Evolutionary conservation across 2,888 invertebrate genomes (phyloP).

Genomic region (Platycheirus albimanus): DNA sequence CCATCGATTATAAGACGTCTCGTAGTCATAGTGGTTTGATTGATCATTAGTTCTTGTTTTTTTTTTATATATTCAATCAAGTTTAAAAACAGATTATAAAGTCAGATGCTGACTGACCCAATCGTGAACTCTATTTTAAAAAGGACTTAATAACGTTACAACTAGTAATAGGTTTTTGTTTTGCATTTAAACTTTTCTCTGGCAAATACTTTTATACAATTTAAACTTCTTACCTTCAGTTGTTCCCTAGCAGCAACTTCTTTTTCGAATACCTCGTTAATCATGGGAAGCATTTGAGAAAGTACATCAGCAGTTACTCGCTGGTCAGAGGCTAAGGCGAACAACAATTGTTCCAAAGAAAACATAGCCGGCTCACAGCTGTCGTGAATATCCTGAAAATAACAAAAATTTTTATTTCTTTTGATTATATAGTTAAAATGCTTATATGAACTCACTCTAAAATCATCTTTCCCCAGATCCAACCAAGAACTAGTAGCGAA

Average conservation of each 20-base stretch:
- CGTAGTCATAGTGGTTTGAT: too few species aligned
- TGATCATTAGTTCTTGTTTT: too few species aligned
- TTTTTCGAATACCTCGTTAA: slow-evolving; percentile 83
- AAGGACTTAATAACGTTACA: too few species aligned
- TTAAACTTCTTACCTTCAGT: slow-evolving; percentile 84
- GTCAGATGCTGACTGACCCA: too few species aligned
- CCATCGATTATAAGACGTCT: too few species aligned
- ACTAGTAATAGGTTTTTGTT: too few species aligned
- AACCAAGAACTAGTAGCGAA: slow-evolving; percentile 93
- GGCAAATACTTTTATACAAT: too few species aligned
- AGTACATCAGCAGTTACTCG: slow-evolving; percentile 86
- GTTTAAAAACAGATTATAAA: too few species aligned
- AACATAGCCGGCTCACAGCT: slow-evolving; percentile 96
- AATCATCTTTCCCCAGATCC: slow-evolving; percentile 87
- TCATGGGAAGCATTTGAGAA: slow-evolving; percentile 86
- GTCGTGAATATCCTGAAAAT: slow-evolving; percentile 90
- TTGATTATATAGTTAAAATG: too few species aligned
- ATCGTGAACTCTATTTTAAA: too few species aligned
- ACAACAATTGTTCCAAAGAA: slow-evolving; percentile 91
- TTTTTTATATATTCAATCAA: too few species aligned
- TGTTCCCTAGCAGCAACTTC: slow-evolving; percentile 87
- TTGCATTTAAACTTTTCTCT: too few species aligned
- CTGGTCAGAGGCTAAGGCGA: slow-evolving; percentile 88
- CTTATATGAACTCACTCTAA: slow-evolving; percentile 85
- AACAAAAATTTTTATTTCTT: slow-evolving; percentile 61